Conservation (phyloP, 1,140 invertebrate genomes). For the Microplitis mediator region DNA sequence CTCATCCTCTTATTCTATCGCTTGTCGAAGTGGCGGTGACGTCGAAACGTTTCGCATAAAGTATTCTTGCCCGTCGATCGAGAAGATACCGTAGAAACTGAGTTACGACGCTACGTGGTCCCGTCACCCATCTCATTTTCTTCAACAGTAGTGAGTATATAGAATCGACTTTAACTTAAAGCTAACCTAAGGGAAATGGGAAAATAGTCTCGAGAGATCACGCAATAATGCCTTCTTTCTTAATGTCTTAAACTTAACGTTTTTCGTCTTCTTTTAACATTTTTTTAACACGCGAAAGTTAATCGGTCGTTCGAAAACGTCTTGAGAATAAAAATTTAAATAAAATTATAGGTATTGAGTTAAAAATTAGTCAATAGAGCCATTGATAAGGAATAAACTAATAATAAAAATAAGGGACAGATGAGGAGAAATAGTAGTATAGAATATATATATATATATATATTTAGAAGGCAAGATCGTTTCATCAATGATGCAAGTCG, state of each 20-base stretch:
- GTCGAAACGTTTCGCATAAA: conserved; percentile 55
- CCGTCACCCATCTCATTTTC: conserved; percentile 27
- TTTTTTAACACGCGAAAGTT: background rate
- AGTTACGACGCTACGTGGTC: conserved; percentile 47
- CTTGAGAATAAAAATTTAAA: background rate
- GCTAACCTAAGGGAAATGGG: background rate
- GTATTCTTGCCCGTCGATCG: conserved; percentile 52
- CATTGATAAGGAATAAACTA: background rate
- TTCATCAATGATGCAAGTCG: conserved; percentile 57
- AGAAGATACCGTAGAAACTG: conserved; percentile 40
- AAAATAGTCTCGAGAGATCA: conserved; percentile 13
- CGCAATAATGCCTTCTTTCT: conserved; percentile 6
- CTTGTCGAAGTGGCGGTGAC: conserved; percentile 39
- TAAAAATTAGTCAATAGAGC: too few relatives aligned
- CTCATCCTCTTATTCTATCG: conserved; percentile 18
- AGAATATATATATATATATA: background rate
- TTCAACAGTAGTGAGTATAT: conserved; percentile 9
- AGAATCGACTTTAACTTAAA: background rate
- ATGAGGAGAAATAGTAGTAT: background rate
- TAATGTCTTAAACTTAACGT: conserved; percentile 23
- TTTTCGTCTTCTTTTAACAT: background rate
- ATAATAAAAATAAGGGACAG: background rate
- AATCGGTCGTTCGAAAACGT: background rate
- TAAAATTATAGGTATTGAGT: too few relatives aligned
- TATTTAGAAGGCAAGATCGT: conserved; percentile 2